Conservation (phyloP, 2,888 invertebrate genomes). For the Agrochola lychnidis region DNA sequence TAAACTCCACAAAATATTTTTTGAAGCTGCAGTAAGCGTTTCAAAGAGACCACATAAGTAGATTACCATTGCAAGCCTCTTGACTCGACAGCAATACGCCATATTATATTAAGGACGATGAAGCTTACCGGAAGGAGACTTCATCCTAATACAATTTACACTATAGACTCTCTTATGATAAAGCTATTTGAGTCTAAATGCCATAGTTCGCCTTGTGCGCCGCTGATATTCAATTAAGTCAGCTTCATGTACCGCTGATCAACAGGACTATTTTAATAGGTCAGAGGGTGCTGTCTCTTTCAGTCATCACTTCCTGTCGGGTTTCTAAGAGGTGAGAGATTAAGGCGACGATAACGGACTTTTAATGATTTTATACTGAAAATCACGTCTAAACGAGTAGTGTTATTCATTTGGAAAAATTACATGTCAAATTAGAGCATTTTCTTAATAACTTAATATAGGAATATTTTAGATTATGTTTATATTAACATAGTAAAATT, state of each 20-base stretch:
- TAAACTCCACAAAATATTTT: background rate
- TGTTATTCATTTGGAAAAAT: no score
- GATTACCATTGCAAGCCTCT: background rate
- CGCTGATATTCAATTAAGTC: conserved; percentile 26
- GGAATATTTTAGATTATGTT: no score
- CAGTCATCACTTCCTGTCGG: background rate
- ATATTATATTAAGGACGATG: background rate
- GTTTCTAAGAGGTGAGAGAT: background rate
- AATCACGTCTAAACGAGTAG: no score
- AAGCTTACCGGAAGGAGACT: background rate
- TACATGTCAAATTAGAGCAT: no score
- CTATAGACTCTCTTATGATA: background rate
- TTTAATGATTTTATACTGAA: no score
- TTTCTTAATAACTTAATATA: no score
- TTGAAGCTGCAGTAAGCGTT: background rate
- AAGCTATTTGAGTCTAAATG: conserved; percentile 17
- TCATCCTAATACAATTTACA: no score
- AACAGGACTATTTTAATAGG: conserved; percentile 4
- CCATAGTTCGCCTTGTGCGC: conserved; percentile 1
- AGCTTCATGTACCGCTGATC: background rate
- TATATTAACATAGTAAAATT: no score
- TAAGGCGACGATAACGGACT: no score
- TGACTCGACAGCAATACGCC: background rate
- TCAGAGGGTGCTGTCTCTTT: background rate
- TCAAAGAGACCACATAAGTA: background rate